phyloP scores from a whole-genome alignment of 2,888 invertebrate species.

The Platerodrilus igneus region DNA sequence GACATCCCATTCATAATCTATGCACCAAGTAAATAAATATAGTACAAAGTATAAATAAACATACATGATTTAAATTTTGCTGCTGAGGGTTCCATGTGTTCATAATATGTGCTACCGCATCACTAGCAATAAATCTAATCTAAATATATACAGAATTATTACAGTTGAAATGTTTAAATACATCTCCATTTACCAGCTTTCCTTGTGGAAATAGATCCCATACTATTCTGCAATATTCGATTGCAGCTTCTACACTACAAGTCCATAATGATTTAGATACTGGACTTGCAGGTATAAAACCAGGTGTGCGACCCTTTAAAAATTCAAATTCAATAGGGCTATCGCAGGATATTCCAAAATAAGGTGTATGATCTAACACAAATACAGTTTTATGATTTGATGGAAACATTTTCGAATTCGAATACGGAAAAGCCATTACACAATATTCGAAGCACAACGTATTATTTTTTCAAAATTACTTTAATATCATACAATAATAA shows the following conservation, averaged over 20 bases:
- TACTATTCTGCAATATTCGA: constrained; percentile 94
- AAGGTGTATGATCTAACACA: constrained; percentile 89
- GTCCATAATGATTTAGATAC: constrained; percentile 95
- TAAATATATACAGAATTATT: constrained; percentile 44
- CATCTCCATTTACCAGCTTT: constrained; percentile 62
- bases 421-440: constrained; percentile 22
- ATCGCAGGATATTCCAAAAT: constrained; percentile 81
- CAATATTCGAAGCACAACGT: too few relatives aligned
- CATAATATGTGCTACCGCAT: constrained; percentile 76
- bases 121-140: constrained; percentile 84
- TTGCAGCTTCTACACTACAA: constrained; percentile 88
- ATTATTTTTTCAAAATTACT: too few relatives aligned
- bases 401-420: constrained; percentile 55
- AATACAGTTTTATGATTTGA: constrained; percentile 93
- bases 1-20: constrained; percentile 80
- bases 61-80: constrained; percentile 82
- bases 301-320: constrained; percentile 63
- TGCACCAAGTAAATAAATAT: constrained; percentile 17
- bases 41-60: constrained; percentile 34
- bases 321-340: constrained; percentile 80
- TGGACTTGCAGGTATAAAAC: constrained; percentile 72
- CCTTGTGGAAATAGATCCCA: constrained; percentile 95
- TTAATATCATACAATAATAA: too few relatives aligned
- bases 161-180: not conserved
- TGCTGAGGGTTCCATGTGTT: constrained; percentile 81